Base-by-base conservation (phyloP, 2,797 vertebrate genomes). In the Triplophysa bombifrons region DNA sequence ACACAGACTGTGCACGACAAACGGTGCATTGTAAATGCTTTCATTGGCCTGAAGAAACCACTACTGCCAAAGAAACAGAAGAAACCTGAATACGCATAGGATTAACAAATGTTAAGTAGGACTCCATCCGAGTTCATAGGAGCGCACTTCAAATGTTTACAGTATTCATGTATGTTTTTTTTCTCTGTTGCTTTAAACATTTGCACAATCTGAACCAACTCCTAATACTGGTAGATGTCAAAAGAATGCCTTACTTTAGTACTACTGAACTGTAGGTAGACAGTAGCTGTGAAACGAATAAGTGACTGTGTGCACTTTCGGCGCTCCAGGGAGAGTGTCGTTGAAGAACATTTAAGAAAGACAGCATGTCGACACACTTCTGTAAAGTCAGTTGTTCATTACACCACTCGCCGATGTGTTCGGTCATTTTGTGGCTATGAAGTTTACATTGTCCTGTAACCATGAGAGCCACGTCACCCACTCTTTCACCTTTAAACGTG, bases 31-130 rank as follows among this genome's bases (percentile, higher is more conserved):
- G 86, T 88, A 80, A 74, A 86, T 90, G 80, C 76, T 68, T 89
- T 89, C 90, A 89, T 88, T 95, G 94, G 94, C 94, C 95, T 95
- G 90, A 94, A 95, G 91, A 90, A 93, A 95, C 93, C 95, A 96
- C 95, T 96, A 95, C 96, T 98, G 96, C 96, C 97, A 98, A 98
- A 98, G 96, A 98, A 94, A 80, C 70, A 94, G 91, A 90, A 90
- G 92, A 92, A 89, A 80, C 81, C 77, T 88, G 88, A 82, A 82
- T 76, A 76, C 89, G 85, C 76, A 64, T 92, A 90, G 90, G 91
- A 92, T 90, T 80, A 73, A 66, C 69, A 72, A 56, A 79, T 66
- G 77, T 66, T 22, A 19, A 72, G 50, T 80, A 67, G 61, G 77
- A 80, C 50, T 73, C 70, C 50, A 80, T 72, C 38, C 70, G 25